Conservation (phyloP, 2,797 vertebrate genomes). For the Bryconaethiops microstoma region DNA sequence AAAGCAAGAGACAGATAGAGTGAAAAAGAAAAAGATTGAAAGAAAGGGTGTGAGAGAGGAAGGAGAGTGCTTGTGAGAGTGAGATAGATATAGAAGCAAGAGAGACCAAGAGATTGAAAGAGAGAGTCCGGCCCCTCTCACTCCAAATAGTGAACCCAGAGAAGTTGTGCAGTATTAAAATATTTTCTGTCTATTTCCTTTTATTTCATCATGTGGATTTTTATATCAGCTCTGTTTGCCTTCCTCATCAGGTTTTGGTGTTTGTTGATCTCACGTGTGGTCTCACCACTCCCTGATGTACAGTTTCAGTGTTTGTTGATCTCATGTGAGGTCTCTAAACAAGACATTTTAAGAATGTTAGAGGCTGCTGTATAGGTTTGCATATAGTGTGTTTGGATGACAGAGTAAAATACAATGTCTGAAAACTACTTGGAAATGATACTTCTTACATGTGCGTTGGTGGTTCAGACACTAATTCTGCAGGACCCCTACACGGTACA, state of each 20-base stretch:
- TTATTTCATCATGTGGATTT: slow-evolving; percentile 3
- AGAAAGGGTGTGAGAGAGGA: no score
- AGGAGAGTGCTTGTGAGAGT: no score
- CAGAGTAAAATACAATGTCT: neutral
- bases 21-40: no score
- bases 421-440: neutral
- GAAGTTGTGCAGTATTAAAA: no score
- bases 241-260: neutral
- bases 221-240: neutral
- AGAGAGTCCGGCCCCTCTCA: neutral
- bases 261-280: neutral
- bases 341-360: neutral
- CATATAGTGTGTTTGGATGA: neutral
- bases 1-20: no score
- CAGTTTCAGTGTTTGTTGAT: no score
- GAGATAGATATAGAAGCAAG: neutral
- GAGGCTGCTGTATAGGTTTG: neutral
- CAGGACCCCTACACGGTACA: neutral
- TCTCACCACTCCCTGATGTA: neutral
- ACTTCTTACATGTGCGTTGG: no score
- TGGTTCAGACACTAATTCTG: neutral
- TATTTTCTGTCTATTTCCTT: neutral
- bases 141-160: neutral
- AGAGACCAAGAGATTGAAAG: neutral
- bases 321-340: no score